These are phyloP conservation scores for Villa cingulata DNA, from an alignment of 2,888 invertebrate genomes.

Conservation along the genomic window DNA sequence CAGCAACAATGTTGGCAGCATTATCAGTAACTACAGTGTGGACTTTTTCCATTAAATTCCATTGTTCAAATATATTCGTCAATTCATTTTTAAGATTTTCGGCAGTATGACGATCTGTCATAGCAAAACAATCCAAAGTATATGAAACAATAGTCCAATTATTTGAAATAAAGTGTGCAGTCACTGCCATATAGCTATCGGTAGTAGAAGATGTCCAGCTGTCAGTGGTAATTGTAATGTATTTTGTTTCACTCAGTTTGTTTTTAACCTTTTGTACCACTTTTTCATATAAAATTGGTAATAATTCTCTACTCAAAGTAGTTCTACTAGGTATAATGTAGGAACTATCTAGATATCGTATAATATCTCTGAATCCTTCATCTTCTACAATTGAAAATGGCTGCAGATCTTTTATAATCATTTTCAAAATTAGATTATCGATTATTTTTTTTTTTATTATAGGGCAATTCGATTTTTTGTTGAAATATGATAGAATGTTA, in stretches of 20 bases:
- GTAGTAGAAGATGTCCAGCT: constrained; percentile 17
- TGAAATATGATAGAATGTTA: too few species aligned
- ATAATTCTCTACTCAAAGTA: constrained; percentile 16
- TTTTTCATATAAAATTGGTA: constrained; percentile 15
- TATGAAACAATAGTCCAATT: constrained; percentile 12
- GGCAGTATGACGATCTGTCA: constrained; percentile 15
- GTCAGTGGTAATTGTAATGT: constrained; percentile 16
- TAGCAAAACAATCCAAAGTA: constrained; percentile 13
- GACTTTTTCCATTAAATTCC: constrained; percentile 5
- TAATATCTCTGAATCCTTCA: constrained; percentile 19
- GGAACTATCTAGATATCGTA: constrained; percentile 17
- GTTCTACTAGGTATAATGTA: constrained; percentile 20
- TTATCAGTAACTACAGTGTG: constrained; percentile 15
- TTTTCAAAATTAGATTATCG: too few species aligned
- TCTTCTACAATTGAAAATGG: constrained; percentile 22
- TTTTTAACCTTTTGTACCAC: constrained; percentile 10
- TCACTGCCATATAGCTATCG: constrained; percentile 16
- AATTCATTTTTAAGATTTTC: constrained; percentile 11
- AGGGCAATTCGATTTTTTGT: too few species aligned
- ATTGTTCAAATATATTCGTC: constrained; percentile 9
- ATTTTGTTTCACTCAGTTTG: constrained; percentile 2
- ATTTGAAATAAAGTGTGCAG: constrained; percentile 16
- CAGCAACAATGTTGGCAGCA: constrained; percentile 18
- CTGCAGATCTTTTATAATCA: too few species aligned
- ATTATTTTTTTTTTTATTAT: too few species aligned